A percentile compares a stretch with the other conserved stretches of the same genome.
Conservation (phyloP, 2,888 invertebrate species). For the Plagodis pulveraria region DNA sequence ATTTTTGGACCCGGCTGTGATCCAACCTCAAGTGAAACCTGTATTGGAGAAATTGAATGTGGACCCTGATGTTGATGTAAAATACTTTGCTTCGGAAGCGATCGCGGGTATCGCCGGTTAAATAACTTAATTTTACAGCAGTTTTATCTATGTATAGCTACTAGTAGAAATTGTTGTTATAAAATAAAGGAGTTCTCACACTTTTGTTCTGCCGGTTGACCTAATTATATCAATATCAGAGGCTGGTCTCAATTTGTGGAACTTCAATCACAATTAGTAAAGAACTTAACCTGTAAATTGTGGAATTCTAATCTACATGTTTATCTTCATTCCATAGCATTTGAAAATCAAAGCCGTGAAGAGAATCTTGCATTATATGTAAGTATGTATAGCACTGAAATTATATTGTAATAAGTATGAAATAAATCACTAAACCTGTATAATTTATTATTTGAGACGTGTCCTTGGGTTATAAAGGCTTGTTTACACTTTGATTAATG, state of each 20-base stretch:
- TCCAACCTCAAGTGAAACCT: conserved; percentile 97
- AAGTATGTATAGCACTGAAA: conserved; percentile 41
- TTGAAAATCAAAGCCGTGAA: conserved; percentile 34
- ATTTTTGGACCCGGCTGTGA: conserved; percentile 92
- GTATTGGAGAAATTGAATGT: conserved; percentile 96
- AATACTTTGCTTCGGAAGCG: conserved; percentile 99
- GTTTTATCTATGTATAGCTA: not conserved
- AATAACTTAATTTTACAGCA: conserved; percentile 31
- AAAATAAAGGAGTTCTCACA: not conserved
- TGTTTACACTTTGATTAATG: too few relatives aligned
- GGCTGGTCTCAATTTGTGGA: conserved; percentile 7
- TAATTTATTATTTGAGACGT: not conserved
- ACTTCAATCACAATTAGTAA: conserved; percentile 6
- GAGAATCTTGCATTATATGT: conserved; percentile 36
- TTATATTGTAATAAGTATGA: conserved; percentile 39
- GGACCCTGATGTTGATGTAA: conserved; percentile 98
- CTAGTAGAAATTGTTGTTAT: too few relatives aligned
- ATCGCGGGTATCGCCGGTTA: conserved; percentile 93
- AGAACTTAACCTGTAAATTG: not conserved
- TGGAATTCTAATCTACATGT: conserved; percentile 6
- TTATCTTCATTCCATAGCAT: conserved; percentile 30
- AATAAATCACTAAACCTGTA: conserved; percentile 35
- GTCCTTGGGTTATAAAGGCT: too few relatives aligned
- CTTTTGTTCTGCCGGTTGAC: conserved; percentile 1
- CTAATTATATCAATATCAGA: conserved; percentile 18